Conservation (phyloP, 2,113 vertebrate genomes). For the Corvus hawaiiensis region DNA sequence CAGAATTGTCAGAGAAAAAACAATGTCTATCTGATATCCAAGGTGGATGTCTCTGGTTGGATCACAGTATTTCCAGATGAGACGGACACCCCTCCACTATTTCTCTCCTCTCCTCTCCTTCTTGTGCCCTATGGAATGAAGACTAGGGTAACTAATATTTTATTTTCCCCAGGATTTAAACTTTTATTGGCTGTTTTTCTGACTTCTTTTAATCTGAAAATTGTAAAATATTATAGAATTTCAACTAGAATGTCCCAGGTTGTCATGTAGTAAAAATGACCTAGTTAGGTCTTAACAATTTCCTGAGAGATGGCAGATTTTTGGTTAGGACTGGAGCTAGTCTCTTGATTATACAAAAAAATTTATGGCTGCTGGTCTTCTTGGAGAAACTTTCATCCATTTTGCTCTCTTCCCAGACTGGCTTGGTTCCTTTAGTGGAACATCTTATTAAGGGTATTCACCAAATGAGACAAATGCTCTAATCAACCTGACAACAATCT, state of each 20-base stretch:
- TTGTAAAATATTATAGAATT: neutral
- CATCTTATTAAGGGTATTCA: neutral
- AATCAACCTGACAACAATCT: neutral
- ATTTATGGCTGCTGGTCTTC: neutral
- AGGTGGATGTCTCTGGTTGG: neutral
- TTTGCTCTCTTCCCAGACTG: neutral
- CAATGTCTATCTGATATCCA: neutral
- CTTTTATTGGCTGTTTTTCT: neutral
- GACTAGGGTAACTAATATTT: neutral
- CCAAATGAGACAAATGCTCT: neutral
- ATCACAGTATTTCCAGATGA: neutral
- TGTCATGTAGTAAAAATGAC: neutral
- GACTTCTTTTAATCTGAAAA: neutral
- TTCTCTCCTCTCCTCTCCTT: neutral
- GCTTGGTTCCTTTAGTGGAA: neutral
- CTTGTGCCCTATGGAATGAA: neutral
- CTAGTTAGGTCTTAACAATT: neutral
- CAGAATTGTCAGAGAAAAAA: neutral
- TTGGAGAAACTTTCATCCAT: neutral
- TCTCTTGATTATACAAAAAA: neutral
- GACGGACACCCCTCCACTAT: neutral
- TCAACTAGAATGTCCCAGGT: neutral
- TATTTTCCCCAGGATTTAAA: neutral
- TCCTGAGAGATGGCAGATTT: neutral
- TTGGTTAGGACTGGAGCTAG: neutral